Percentiles rank a stretch among this genome's conserved stretches.
phyloP scores from a whole-genome alignment of 2,113 vertebrate genomes.

The Marmota flaviventris region DNA sequence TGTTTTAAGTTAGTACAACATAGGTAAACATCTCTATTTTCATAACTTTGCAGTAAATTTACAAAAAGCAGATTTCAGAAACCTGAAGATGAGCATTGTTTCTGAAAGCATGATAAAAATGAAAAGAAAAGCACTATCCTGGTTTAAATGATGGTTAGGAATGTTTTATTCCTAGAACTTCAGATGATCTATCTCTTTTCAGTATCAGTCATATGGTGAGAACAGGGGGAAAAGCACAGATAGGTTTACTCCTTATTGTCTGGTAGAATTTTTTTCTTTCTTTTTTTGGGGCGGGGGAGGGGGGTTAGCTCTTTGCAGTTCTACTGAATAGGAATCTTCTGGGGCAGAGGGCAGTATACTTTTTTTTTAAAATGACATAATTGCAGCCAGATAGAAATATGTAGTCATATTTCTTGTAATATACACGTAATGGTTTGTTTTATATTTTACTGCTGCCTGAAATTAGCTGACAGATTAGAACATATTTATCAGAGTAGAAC shows the following conservation, averaged over 20 bases:
- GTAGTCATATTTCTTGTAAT: constrained; percentile 61
- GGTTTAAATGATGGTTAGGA: neutral
- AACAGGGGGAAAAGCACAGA: neutral
- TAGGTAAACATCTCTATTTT: neutral
- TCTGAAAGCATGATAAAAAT: constrained; percentile 33
- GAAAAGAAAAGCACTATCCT: neutral
- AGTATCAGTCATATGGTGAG: neutral
- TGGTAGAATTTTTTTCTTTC: neutral
- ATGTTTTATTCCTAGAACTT: neutral
- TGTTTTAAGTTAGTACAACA: neutral
- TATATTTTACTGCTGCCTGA: constrained; percentile 45
- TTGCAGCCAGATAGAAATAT: constrained; percentile 40
- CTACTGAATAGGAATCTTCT: constrained; percentile 33
- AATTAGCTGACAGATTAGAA: constrained; percentile 54
- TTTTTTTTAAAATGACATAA: constrained; percentile 20
- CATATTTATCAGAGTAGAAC: neutral
- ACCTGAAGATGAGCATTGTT: constrained; percentile 1
- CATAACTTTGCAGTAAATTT: constrained; percentile 13
- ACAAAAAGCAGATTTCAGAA: constrained; percentile 1
- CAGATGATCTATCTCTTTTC: neutral
- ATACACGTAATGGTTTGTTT: constrained; percentile 47
- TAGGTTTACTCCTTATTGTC: neutral
- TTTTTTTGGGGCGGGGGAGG: neutral
- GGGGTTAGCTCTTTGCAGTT: too few relatives aligned
- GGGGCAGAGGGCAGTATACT: neutral